Evolutionary conservation across 2,888 invertebrate genomes (phyloP).

Genomic region (Tanytarsus gracilentus): DNA sequence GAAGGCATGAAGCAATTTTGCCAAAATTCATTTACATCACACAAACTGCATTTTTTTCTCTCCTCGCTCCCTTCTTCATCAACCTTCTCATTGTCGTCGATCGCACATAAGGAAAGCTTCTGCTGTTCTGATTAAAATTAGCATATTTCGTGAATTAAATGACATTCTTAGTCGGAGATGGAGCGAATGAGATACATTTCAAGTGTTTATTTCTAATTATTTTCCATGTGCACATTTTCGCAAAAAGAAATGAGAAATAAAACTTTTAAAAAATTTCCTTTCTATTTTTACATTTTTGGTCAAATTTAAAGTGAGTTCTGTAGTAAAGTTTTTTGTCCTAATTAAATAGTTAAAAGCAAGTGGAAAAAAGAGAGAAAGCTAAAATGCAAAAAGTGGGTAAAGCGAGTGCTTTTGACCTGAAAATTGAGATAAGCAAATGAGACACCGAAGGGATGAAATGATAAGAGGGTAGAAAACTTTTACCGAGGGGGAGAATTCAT

Average conservation of each 20-base stretch:
- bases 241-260: too few species aligned
- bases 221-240: too few species aligned
- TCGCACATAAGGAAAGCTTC: background rate
- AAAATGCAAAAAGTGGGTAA: too few species aligned
- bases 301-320: too few species aligned
- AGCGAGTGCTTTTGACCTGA: too few species aligned
- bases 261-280: too few species aligned
- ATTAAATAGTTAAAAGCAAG: background rate
- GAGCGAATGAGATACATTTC: background rate
- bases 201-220: constrained; percentile 19
- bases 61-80: background rate
- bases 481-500: too few species aligned
- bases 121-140: constrained; percentile 21
- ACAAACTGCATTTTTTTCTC: background rate
- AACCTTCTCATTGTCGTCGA: background rate
- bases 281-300: too few species aligned
- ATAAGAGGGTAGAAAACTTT: too few species aligned
- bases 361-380: background rate
- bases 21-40: constrained; percentile 24
- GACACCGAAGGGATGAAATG: too few species aligned
- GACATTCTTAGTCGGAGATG: constrained; percentile 6
- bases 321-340: too few species aligned
- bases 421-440: too few species aligned
- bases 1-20: constrained; percentile 24
- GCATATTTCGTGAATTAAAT: constrained; percentile 25